phyloP scores from a whole-genome alignment of 2,797 vertebrate species.

The Ibycter americanus region DNA sequence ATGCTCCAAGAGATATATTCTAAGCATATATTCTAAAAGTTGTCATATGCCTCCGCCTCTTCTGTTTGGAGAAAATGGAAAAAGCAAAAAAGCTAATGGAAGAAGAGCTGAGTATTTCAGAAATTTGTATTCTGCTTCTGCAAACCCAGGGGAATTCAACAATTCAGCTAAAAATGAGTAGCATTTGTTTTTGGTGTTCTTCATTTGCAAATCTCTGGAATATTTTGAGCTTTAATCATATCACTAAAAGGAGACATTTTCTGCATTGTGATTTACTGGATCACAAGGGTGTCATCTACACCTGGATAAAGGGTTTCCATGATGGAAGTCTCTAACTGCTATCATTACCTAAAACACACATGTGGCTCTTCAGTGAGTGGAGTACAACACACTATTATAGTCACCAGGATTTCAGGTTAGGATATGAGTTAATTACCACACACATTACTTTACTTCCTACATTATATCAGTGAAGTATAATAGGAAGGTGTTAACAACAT shows the following conservation, averaged over 20 bases:
- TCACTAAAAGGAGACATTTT: background rate
- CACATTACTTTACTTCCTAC: background rate
- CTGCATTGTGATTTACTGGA: background rate
- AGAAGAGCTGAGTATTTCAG: background rate
- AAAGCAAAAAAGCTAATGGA: background rate
- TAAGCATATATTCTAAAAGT: constrained; percentile 24
- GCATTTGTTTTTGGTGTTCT: constrained; percentile 26
- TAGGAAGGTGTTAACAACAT: background rate
- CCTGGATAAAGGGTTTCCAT: background rate
- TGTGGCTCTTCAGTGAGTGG: background rate
- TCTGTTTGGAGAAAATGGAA: background rate
- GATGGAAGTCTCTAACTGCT: background rate
- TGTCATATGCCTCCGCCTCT: background rate
- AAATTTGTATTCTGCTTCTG: constrained; percentile 26
- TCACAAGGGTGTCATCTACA: background rate
- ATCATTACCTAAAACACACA: background rate
- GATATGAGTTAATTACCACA: background rate
- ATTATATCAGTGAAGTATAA: background rate
- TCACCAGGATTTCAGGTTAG: background rate
- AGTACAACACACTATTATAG: background rate
- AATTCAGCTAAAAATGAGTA: constrained; percentile 4
- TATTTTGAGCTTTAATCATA: constrained; percentile 19
- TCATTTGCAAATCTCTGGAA: constrained; percentile 18
- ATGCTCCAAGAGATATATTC: background rate
- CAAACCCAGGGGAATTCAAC: constrained; percentile 14